Evolutionary conservation across 2,797 vertebrate species (phyloP).

Genomic region (Amazona ochrocephala): DNA sequence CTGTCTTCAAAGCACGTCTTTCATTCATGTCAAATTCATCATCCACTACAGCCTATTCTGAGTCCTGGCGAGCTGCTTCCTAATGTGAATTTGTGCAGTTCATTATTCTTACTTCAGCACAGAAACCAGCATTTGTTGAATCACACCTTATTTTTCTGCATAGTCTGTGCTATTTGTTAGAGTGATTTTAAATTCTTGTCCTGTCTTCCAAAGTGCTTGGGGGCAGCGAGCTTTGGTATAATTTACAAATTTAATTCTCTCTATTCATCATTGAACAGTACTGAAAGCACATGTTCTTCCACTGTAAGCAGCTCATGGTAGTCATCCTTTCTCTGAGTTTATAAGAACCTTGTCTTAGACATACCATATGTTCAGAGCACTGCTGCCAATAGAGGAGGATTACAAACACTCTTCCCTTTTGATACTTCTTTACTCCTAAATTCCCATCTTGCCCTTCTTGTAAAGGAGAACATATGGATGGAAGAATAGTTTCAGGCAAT

Average conservation of each 20-base stretch:
- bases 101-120: neutral
- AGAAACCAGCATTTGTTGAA: slow-evolving; percentile 6
- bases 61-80: neutral
- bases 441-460: slow-evolving; percentile 1
- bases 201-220: slow-evolving; percentile 16
- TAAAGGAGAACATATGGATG: neutral
- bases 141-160: slow-evolving; percentile 10
- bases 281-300: slow-evolving; percentile 58
- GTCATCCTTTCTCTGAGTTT: slow-evolving; percentile 14
- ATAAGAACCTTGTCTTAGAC: slow-evolving; percentile 44
- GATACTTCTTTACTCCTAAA: neutral
- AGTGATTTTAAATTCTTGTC: slow-evolving; percentile 56
- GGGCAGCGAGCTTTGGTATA: slow-evolving; percentile 26
- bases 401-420: neutral
- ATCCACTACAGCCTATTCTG: neutral
- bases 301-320: slow-evolving; percentile 29
- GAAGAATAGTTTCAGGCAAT: neutral
- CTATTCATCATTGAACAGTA: slow-evolving; percentile 35
- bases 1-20: neutral
- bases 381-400: slow-evolving; percentile 52
- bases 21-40: neutral
- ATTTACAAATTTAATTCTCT: slow-evolving; percentile 62
- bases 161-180: slow-evolving; percentile 7
- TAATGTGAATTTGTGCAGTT: neutral
- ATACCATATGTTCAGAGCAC: slow-evolving; percentile 48